Evolutionary conservation across 2,888 invertebrate species (phyloP).

Genomic region (Nymphalis polychloros): DNA sequence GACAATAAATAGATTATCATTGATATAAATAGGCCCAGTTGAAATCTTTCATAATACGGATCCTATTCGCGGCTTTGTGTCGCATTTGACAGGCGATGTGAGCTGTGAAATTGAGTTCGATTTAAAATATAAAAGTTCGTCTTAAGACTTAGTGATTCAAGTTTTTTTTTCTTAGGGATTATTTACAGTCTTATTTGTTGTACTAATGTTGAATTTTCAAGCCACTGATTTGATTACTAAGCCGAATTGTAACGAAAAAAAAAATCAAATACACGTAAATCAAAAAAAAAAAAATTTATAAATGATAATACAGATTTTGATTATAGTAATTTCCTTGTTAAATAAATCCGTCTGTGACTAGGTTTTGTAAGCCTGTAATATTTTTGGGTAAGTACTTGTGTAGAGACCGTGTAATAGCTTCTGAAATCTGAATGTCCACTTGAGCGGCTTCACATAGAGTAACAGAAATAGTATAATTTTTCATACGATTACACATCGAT

Average conservation of each 20-base stretch:
- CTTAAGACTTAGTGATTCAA: constrained; percentile 69
- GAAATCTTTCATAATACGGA: constrained; percentile 72
- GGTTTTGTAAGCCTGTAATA: not conserved
- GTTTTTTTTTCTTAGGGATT: constrained; percentile 64
- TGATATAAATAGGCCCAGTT: constrained; percentile 79
- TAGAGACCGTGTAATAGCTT: constrained; percentile 69
- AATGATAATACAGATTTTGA: too few relatives aligned
- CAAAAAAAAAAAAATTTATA: too few relatives aligned
- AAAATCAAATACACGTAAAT: too few relatives aligned
- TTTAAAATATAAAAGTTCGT: constrained; percentile 74
- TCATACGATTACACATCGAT: constrained; percentile 74
- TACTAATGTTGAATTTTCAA: constrained; percentile 63
- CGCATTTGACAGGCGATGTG: constrained; percentile 78
- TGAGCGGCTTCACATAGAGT: constrained; percentile 62
- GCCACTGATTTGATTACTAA: constrained; percentile 34
- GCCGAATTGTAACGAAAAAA: constrained; percentile 19
- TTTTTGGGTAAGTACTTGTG: constrained; percentile 43
- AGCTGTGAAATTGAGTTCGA: constrained; percentile 80
- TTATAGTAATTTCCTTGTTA: not conserved
- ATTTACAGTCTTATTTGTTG: constrained; percentile 74
- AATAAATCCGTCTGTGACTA: not conserved
- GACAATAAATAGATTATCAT: constrained; percentile 81
- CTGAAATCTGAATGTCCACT: constrained; percentile 55
- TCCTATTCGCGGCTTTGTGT: constrained; percentile 78
- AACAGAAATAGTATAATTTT: constrained; percentile 79